A percentile compares a stretch with the other conserved stretches of the same genome.
phyloP scores from a whole-genome alignment of 2,113 vertebrate genomes.

The Quiscalus mexicanus region DNA sequence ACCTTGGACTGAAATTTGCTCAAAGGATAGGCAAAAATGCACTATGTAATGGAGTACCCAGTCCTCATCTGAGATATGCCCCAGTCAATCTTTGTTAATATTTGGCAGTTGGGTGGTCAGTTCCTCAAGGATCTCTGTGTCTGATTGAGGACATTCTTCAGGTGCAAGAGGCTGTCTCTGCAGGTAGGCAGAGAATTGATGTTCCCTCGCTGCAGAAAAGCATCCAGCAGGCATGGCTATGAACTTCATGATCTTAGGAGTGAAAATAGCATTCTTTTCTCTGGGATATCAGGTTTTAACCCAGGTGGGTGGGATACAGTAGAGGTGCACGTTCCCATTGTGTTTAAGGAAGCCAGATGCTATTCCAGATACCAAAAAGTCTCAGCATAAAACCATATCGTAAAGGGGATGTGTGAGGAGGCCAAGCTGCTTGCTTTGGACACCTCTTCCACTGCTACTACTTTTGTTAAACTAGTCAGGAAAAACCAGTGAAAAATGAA shows the following conservation, averaged over 20 bases:
- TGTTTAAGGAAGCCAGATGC: background rate
- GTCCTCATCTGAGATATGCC: background rate
- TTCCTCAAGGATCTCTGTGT: background rate
- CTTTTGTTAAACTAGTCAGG: background rate
- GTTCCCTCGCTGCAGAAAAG: background rate
- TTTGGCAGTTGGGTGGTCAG: background rate
- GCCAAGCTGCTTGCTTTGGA: background rate
- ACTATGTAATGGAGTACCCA: background rate
- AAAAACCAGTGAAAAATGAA: background rate
- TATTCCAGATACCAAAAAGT: background rate
- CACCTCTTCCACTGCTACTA: background rate
- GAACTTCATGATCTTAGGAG: background rate
- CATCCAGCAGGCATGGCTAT: background rate
- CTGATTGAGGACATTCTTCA: background rate
- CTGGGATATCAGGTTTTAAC: background rate
- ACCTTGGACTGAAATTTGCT: background rate
- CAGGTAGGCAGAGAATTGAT: background rate
- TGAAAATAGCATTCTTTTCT: background rate
- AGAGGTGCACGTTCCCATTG: background rate
- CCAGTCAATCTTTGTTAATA: background rate
- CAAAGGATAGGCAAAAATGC: background rate
- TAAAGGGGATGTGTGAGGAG: background rate
- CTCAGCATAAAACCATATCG: accelerated
- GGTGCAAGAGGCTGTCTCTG: background rate
- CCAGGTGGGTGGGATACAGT: background rate